A percentile compares a stretch with the other conserved stretches of the same genome.
Conservation (phyloP, 2,113 vertebrate species). For the Sceloporus tristichus region DNA sequence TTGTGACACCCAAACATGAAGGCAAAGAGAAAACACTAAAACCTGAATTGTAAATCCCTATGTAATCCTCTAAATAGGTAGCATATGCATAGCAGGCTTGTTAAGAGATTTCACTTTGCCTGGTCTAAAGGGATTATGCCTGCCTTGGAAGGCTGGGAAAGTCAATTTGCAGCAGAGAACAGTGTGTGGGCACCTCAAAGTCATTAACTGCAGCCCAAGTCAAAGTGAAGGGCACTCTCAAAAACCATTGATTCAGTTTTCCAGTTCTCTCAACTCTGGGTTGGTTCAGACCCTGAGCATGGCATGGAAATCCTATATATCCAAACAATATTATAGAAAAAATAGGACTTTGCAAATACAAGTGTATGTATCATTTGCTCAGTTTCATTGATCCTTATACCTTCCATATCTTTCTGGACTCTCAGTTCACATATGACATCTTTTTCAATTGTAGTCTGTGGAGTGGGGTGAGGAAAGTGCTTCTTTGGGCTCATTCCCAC, state of each 20-base stretch:
- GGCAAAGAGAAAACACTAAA: background rate
- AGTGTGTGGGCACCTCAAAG: background rate
- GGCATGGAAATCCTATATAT: background rate
- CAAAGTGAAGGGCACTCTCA: background rate
- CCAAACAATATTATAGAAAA: background rate
- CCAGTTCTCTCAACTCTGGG: background rate
- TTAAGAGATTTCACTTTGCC: background rate
- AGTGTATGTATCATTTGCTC: background rate
- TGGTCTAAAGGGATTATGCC: constrained; percentile 13
- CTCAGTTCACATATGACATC: background rate
- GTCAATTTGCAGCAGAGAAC: background rate
- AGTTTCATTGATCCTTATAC: background rate
- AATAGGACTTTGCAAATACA: background rate
- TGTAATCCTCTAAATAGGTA: constrained; percentile 23
- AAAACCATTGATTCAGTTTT: background rate
- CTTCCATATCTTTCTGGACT: background rate
- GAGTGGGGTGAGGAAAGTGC: too few species aligned
- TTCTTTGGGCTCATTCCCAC: too few species aligned
- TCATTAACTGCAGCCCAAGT: background rate
- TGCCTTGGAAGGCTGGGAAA: background rate
- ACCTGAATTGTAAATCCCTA: constrained; percentile 4
- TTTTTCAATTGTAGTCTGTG: too few species aligned
- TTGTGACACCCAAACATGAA: background rate
- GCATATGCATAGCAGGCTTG: constrained; percentile 2
- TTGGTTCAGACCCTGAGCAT: too few species aligned